Conservation (phyloP, 2,888 invertebrate species). For the Mycalesis mineus region DNA sequence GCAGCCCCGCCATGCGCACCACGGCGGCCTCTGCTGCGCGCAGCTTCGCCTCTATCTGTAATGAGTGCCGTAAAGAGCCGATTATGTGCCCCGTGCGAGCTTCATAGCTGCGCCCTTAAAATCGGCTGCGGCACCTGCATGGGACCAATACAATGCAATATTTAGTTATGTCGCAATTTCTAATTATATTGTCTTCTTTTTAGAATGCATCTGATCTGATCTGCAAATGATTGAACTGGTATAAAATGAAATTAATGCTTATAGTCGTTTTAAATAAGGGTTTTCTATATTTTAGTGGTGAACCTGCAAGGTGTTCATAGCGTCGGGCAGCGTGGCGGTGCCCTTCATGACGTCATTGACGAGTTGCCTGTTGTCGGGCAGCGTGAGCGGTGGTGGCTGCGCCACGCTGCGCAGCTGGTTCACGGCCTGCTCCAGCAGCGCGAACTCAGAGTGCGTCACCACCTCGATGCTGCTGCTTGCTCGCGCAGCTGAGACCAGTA, state of each 20-base stretch:
- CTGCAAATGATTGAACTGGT: too few species aligned
- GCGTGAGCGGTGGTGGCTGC: conserved; percentile 41
- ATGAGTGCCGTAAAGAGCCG: too few species aligned
- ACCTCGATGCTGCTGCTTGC: conserved; percentile 53
- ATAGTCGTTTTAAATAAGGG: too few species aligned
- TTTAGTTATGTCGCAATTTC: too few species aligned
- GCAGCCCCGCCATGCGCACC: conserved; percentile 44
- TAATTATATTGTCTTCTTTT: too few species aligned
- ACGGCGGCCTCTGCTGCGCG: conserved; percentile 50
- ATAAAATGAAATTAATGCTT: too few species aligned
- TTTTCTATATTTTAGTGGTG: too few species aligned
- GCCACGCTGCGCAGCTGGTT: conserved; percentile 36
- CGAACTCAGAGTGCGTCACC: conserved; percentile 57
- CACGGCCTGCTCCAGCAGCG: conserved; percentile 43
- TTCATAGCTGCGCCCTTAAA: too few species aligned
- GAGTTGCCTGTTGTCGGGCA: conserved; percentile 54
- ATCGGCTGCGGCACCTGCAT: too few species aligned
- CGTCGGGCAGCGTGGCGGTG: conserved; percentile 54
- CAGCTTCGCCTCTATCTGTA: conserved; percentile 46
- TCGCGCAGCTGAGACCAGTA: conserved; percentile 26
- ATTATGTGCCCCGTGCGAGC: too few species aligned
- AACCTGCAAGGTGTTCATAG: conserved; percentile 69
- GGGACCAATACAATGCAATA: too few species aligned
- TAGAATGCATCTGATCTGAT: too few species aligned
- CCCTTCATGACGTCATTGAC: conserved; percentile 47